Evolutionary conservation across 2,113 vertebrate genomes (phyloP).

Genomic region (Hemibagrus wyckioides): DNA sequence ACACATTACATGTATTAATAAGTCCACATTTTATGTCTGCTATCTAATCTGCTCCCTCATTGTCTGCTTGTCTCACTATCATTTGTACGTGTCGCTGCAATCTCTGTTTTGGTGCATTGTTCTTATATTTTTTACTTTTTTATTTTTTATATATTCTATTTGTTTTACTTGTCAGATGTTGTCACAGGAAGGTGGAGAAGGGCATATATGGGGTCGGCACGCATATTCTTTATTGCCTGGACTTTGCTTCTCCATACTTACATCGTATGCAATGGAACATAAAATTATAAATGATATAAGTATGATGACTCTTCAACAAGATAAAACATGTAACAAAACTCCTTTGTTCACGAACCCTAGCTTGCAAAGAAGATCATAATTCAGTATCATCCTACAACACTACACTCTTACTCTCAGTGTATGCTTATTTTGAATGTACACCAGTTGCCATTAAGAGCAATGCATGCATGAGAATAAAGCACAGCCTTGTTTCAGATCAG

Average conservation of each 20-base stretch:
- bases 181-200: not conserved
- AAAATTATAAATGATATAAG: not conserved
- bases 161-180: conserved; percentile 1
- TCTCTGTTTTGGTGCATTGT: not conserved
- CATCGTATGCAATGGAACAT: not conserved
- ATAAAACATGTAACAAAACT: not conserved
- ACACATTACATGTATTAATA: not conserved
- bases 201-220: not conserved
- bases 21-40: not conserved
- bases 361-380: not conserved
- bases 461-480: not conserved
- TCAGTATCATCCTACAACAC: not conserved
- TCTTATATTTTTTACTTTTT: not conserved
- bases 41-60: not conserved
- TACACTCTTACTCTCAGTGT: not conserved
- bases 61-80: not conserved
- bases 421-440: not conserved
- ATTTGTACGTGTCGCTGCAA: not conserved
- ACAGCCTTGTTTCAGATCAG: not conserved
- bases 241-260: not conserved
- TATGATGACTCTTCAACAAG: not conserved
- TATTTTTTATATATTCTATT: not conserved
- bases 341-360: not conserved
- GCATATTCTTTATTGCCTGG: not conserved
- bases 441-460: not conserved